Evolutionary conservation across 2,797 vertebrate genomes (phyloP), one percentile per base, ranked within the genome.

Genomic region (Sparidentex hasta): DNA sequence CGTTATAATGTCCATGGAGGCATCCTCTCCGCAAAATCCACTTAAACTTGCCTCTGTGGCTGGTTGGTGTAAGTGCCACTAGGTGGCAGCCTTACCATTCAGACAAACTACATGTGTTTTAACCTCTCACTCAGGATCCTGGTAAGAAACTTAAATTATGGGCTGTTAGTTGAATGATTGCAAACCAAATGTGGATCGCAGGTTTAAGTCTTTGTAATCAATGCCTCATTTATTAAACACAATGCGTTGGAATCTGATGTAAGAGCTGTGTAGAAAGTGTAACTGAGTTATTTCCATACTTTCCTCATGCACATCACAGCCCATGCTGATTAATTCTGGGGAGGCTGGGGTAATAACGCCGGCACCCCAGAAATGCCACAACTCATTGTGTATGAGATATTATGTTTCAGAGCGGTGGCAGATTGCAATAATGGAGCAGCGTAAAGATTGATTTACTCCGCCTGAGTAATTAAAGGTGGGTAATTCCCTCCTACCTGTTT

Each of bases 41-140:
- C 1, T 18, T 17, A 8, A 43, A 51, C 4, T 1, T 0, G 1
- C 4, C 21, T 41, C 5, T 61, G 23, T 62, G 11, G 25, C 25
- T 41, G 21, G 25, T 67, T 21, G 29, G 41, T 50, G 43, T 25
- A 14, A 3, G 20, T 12, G 38, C 76, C 83, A 86, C 73, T 87
- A 91, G 92, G 66, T 87, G 89, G 88, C 88, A 84, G 23, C 38
- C 17, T 82, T 23, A 61, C n/a, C 33, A 48, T 75, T 57, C 20
- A 20, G 58, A 38, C 38, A 64, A 43, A 17, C 0, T 13, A 1
- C 33, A n/a, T 1, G 14, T 20, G 18, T 17, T 38, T 43, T 27
- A 3, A 41, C n/a, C 25, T 43, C 11, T 20, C 17, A 67, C 2
- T 4, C 57, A 14, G 20, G 2, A 17, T 25, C 29, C 27, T 23